Evolutionary conservation across 1,140 invertebrate species (phyloP).

Genomic region (Aphaenogaster ashmeadi): DNA sequence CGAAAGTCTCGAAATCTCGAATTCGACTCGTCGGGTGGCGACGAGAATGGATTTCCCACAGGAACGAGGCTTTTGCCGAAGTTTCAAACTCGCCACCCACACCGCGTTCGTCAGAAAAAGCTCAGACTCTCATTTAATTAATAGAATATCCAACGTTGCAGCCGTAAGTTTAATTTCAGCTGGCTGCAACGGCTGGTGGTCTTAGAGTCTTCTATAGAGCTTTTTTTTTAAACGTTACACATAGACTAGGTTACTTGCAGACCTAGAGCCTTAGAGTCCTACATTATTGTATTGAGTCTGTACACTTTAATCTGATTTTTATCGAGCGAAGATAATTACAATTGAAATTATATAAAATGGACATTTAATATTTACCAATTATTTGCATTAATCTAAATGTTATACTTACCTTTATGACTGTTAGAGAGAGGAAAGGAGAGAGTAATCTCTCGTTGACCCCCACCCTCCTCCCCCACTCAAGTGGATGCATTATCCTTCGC

Average conservation of each 20-base stretch:
- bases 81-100: conserved; percentile 33
- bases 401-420: background rate
- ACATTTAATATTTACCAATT: conserved; percentile 11
- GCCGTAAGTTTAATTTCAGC: conserved; percentile 21
- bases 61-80: conserved; percentile 35
- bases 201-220: conserved; percentile 1
- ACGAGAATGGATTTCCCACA: conserved; percentile 42
- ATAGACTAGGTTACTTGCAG: background rate
- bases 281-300: background rate
- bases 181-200: background rate
- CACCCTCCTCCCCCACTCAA: conserved; percentile 20
- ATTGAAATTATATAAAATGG: background rate
- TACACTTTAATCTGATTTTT: background rate
- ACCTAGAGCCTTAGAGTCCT: background rate
- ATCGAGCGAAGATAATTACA: background rate
- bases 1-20: conserved; percentile 26
- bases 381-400: background rate
- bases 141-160: conserved; percentile 33
- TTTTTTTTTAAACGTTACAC: background rate
- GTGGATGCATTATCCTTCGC: conserved; percentile 58
- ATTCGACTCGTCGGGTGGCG: background rate
- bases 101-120: conserved; percentile 18
- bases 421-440: background rate
- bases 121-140: conserved; percentile 45
- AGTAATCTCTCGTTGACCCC: conserved; percentile 11